These are phyloP conservation scores for Typhlomys cinereus DNA, from an alignment of 2,113 vertebrate genomes.

Conservation along the genomic window DNA sequence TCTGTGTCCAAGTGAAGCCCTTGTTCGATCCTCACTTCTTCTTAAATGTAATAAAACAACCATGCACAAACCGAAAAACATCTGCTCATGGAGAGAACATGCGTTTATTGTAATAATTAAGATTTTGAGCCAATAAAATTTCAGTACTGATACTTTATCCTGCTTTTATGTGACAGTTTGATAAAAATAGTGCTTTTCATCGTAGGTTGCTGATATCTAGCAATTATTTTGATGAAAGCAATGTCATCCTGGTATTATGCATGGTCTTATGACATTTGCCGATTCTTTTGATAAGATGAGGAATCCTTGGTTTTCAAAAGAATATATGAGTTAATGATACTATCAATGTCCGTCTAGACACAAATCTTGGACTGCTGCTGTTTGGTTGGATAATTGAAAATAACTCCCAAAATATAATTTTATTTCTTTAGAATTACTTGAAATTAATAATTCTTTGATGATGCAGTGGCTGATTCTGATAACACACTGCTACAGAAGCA, in stretches of 20 bases:
- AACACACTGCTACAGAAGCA: background rate
- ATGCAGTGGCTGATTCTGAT: background rate
- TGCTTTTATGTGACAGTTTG: slow-evolving; percentile 6
- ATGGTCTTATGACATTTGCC: background rate
- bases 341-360: background rate
- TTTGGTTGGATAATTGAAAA: slow-evolving; percentile 4
- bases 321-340: background rate
- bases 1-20: background rate
- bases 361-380: background rate
- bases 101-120: slow-evolving; percentile 26
- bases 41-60: background rate
- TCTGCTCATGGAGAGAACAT: slow-evolving; percentile 30
- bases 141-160: background rate
- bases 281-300: background rate
- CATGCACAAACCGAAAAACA: background rate
- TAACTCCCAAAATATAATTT: slow-evolving; percentile 23
- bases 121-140: background rate
- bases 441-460: background rate
- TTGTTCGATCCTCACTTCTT: too few relatives aligned
- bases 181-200: background rate
- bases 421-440: background rate
- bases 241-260: background rate
- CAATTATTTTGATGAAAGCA: slow-evolving; percentile 4
- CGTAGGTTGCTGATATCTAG: background rate
- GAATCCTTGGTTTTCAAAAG: background rate